phyloP scores from a whole-genome alignment of 2,113 vertebrate species.

The Zootoca vivipara region DNA sequence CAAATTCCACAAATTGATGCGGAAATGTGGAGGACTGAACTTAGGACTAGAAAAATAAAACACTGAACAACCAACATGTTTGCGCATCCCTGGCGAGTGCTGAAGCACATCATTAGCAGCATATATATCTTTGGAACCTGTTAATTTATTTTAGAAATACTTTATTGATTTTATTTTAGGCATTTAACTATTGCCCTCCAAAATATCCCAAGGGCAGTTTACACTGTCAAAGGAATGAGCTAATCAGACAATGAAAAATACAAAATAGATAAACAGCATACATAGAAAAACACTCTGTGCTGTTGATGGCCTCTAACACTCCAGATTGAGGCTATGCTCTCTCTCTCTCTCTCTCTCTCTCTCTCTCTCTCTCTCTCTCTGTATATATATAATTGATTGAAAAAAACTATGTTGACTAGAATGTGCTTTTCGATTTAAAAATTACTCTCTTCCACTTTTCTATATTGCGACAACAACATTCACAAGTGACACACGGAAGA shows the following conservation, averaged over 20 bases:
- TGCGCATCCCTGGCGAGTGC: neutral
- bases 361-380: too few relatives aligned
- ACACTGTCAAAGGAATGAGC: neutral
- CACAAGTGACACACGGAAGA: slow-evolving; percentile 2
- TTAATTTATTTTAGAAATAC: neutral
- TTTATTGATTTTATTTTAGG: neutral
- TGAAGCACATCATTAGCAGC: neutral
- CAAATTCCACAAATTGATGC: too few relatives aligned
- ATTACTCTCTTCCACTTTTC: neutral
- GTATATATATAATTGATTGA: too few relatives aligned
- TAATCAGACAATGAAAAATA: neutral
- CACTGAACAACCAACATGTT: neutral
- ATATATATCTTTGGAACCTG: neutral
- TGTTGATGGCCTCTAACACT: neutral
- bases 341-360: too few relatives aligned
- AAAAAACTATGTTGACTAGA: neutral
- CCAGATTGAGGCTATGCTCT: neutral
- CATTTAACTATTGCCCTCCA: neutral
- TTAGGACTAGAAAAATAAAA: too few relatives aligned
- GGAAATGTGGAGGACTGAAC: too few relatives aligned
- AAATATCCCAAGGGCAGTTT: neutral
- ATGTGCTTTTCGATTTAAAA: slow-evolving; percentile 17
- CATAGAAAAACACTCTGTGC: neutral
- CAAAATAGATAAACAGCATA: neutral
- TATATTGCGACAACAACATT: neutral